These are phyloP conservation scores for Coregonus suidteri DNA, from an alignment of 2,797 vertebrate species.

Conservation along the genomic window DNA sequence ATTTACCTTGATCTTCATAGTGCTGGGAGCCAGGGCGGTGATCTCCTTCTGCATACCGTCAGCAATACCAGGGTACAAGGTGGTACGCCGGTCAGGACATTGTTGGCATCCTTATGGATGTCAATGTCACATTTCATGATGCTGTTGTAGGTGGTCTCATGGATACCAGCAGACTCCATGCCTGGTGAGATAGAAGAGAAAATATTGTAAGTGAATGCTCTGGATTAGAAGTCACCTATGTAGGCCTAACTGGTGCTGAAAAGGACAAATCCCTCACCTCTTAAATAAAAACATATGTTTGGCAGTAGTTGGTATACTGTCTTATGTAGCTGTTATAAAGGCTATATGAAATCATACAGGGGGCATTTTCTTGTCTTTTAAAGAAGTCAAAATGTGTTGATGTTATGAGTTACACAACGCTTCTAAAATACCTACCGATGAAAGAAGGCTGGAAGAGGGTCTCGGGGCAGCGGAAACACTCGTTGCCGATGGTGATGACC, in stretches of 20 bases:
- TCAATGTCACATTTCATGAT: slow-evolving; percentile 73
- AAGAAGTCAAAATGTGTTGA: not conserved
- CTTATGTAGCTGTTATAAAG: not conserved
- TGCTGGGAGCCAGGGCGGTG: slow-evolving; percentile 87
- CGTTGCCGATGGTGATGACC: slow-evolving; percentile 98
- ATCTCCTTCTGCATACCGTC: slow-evolving; percentile 92
- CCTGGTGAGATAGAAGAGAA: slow-evolving; percentile 33
- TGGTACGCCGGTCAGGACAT: slow-evolving; percentile 86
- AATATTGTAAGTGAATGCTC: not conserved
- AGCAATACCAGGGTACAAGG: slow-evolving; percentile 90
- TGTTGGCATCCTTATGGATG: slow-evolving; percentile 90
- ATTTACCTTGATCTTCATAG: slow-evolving; percentile 87
- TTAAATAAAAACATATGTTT: not conserved
- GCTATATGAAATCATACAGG: not conserved
- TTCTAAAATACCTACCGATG: slow-evolving; percentile 48
- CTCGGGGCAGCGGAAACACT: slow-evolving; percentile 95
- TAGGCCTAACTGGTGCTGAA: not conserved
- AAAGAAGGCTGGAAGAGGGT: slow-evolving; percentile 76
- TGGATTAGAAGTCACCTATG: not conserved
- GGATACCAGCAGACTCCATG: slow-evolving; percentile 68
- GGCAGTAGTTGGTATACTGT: too few relatives aligned
- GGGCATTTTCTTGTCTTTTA: not conserved
- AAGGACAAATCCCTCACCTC: slow-evolving; percentile 5
- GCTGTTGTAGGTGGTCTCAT: slow-evolving; percentile 68
- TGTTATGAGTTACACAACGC: not conserved